Conservation (phyloP, 1,140 invertebrate species). For the Zophobas morio region DNA sequence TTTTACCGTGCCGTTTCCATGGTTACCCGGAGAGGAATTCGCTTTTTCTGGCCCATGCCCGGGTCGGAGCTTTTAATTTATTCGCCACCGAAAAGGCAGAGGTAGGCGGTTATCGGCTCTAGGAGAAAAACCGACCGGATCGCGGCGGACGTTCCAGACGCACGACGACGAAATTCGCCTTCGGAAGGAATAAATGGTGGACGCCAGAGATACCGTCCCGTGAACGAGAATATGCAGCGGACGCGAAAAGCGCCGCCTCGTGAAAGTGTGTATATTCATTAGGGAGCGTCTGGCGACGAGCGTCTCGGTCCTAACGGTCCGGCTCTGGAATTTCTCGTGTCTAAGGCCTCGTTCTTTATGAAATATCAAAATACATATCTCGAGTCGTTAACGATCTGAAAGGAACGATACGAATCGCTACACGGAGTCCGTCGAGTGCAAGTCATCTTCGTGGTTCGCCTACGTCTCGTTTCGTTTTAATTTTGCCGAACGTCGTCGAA, state of each 20-base stretch:
- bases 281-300: too few species aligned
- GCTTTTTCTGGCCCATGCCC: slow-evolving; percentile 58
- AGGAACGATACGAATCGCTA: slow-evolving; percentile 50
- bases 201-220: too few species aligned
- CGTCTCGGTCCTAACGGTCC: not conserved
- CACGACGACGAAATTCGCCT: too few species aligned
- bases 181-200: too few species aligned
- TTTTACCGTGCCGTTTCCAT: slow-evolving; percentile 58
- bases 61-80: slow-evolving; percentile 61
- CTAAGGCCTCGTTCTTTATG: slow-evolving; percentile 38
- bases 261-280: too few species aligned
- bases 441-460: slow-evolving; percentile 44
- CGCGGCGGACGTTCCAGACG: too few species aligned
- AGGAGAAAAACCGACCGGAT: too few species aligned
- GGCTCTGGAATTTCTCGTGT: slow-evolving; percentile 14
- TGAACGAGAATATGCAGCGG: too few species aligned
- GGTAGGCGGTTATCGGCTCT: too few species aligned
- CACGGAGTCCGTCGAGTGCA: slow-evolving; percentile 38
- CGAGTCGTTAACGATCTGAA: slow-evolving; percentile 51
- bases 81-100: slow-evolving; percentile 48
- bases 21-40: slow-evolving; percentile 58
- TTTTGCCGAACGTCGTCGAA: slow-evolving; percentile 43
- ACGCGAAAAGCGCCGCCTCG: too few species aligned
- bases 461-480: slow-evolving; percentile 31
- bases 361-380: slow-evolving; percentile 53